Evolutionary conservation across 2,797 vertebrate species (phyloP).

Genomic region (Lacerta viridis): DNA sequence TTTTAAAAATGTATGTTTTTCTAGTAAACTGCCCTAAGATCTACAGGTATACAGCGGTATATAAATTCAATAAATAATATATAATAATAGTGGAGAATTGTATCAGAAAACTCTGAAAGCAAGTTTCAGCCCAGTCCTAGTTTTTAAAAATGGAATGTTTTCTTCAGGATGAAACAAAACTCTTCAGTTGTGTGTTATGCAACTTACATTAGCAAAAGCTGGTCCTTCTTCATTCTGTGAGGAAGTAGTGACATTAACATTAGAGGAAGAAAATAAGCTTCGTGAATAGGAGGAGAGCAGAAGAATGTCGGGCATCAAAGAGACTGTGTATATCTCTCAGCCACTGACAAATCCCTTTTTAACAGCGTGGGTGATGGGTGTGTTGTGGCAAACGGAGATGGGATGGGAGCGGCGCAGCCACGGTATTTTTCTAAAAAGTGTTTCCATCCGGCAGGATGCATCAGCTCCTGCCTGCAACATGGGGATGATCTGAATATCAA

Average conservation of each 20-base stretch:
- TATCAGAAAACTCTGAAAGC: too few relatives aligned
- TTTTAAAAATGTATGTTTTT: too few relatives aligned
- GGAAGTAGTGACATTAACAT: slow-evolving; percentile 47
- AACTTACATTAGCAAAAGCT: slow-evolving; percentile 6
- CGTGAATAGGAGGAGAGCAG: slow-evolving; percentile 35
- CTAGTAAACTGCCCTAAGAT: too few relatives aligned
- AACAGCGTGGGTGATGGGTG: slow-evolving; percentile 55
- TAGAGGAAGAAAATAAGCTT: slow-evolving; percentile 36
- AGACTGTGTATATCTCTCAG: slow-evolving; percentile 51
- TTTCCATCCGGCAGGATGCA: slow-evolving; percentile 61
- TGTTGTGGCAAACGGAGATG: slow-evolving; percentile 54
- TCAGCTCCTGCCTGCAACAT: slow-evolving; percentile 70
- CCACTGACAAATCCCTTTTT: slow-evolving; percentile 53
- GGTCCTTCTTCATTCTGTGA: slow-evolving; percentile 35
- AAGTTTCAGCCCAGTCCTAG: not conserved
- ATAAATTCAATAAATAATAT: too few relatives aligned
- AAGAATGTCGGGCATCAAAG: slow-evolving; percentile 57
- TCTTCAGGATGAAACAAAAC: not conserved
- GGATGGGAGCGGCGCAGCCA: slow-evolving; percentile 48
- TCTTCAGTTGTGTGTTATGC: not conserved
- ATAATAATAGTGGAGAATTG: too few relatives aligned
- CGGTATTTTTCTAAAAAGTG: slow-evolving; percentile 66
- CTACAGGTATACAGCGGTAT: too few relatives aligned
- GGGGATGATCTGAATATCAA: slow-evolving; percentile 74
- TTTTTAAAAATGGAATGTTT: not conserved